Base-by-base conservation (phyloP, 2,113 vertebrate genomes). In the Tonatia bakeri region DNA sequence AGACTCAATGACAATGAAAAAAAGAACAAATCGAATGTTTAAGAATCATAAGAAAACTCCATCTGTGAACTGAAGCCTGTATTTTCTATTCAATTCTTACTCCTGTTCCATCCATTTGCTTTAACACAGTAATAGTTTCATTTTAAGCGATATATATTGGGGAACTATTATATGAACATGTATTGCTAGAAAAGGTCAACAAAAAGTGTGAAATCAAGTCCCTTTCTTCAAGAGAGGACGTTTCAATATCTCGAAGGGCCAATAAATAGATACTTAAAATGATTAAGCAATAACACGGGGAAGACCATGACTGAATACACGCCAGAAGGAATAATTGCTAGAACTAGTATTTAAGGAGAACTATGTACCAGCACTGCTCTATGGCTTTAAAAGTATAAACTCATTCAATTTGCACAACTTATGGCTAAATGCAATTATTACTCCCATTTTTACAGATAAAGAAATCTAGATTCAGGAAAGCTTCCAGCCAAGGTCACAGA, bases 71-170 rank as follows among this genome's bases (percentile, higher is more conserved):
- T 45, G 28, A 80, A 85, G 90, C 36, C 56, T 36, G 9, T 69
- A 70, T 83, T 88, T 65, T 82, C 61, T 82, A 47, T 76, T 69
- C 40, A 79, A 70, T 72, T 54, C 33, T 95, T 86, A 47, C 28
- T 67, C 61, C 36, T 52, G n/a, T 33, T 87, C 50, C 65, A 36
- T n/a, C 38, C 90, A 40, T 33, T 96, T 94, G 91, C 67, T 96
- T 77, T 80, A 77, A 19, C 40, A 73, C 4, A 86, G 2, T 15
- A 54, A 91, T 28, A 91, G 83, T 38, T 73, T 73, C 67, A 69
- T 38, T 87, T 86, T 75, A 86, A 59, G 54, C 2, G 4, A 24
- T 52, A 22, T 15, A 20, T 69, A 67, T 3, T 70, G 40, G 40
- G n/a, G 28, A 81, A 36, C 52, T 92, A 72, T 7, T 33, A 56